Evolutionary conservation across 2,113 vertebrate genomes (phyloP).

Genomic region (Nothocercus julius): DNA sequence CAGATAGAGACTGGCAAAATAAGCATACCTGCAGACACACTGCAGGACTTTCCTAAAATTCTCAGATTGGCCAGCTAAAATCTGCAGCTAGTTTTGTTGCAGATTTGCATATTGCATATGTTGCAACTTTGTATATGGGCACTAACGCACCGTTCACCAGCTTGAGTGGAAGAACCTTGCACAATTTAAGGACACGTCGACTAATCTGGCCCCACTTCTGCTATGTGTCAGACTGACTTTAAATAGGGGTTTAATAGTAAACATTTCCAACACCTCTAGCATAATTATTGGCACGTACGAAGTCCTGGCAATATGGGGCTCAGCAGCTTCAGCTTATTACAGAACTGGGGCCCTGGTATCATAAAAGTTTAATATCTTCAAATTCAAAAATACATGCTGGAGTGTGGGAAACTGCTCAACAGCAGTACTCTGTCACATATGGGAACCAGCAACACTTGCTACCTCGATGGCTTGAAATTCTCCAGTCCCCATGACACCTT

Average conservation of each 20-base stretch:
- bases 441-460: not conserved
- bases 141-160: not conserved
- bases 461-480: not conserved
- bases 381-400: not conserved
- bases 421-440: not conserved
- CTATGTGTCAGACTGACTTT: not conserved
- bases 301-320: not conserved
- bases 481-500: not conserved
- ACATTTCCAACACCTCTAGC: not conserved
- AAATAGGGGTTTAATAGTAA: not conserved
- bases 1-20: not conserved
- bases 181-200: not conserved
- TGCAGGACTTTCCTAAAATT: not conserved
- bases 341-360: not conserved
- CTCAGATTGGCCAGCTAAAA: not conserved
- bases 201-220: not conserved
- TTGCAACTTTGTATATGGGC: not conserved
- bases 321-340: not conserved
- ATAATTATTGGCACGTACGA: not conserved
- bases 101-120: not conserved
- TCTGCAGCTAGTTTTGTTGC: not conserved
- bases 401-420: not conserved
- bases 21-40: not conserved
- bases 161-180: not conserved
- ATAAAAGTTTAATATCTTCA: not conserved